phyloP scores from a whole-genome alignment of 2,797 vertebrate species.

The Xiphorhynchus erythropygius region DNA sequence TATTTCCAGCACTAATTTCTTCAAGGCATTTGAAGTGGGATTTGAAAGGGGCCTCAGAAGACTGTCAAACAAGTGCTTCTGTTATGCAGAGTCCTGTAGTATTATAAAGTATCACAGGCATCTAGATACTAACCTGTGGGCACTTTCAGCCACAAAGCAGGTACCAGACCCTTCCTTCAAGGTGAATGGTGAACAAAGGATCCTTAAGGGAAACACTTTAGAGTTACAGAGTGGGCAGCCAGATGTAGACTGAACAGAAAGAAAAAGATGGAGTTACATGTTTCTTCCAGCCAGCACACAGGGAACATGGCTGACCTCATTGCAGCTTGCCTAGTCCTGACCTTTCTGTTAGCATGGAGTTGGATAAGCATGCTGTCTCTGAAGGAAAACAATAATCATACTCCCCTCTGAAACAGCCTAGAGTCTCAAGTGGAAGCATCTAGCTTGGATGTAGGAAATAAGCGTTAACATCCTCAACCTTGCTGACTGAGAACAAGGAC shows the following conservation, averaged over 20 bases:
- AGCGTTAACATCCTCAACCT: background rate
- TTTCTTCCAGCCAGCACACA: background rate
- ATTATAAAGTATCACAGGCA: background rate
- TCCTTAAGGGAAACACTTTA: background rate
- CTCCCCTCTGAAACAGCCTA: background rate
- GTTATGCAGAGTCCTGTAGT: background rate
- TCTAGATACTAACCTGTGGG: background rate
- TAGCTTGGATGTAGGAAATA: background rate
- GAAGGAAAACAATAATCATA: background rate
- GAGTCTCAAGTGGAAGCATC: background rate
- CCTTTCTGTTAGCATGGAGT: background rate
- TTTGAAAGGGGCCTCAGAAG: background rate
- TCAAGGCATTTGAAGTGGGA: background rate
- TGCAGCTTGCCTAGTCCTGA: background rate
- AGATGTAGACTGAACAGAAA: background rate
- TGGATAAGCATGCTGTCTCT: background rate
- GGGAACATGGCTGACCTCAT: background rate
- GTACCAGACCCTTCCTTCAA: background rate
- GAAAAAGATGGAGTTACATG: background rate
- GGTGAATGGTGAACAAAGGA: background rate
- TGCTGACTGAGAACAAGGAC: background rate
- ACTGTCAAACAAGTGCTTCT: background rate
- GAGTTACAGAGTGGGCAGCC: background rate
- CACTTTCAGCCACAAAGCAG: background rate
- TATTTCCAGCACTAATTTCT: background rate